phyloP scores from a whole-genome alignment of 2,888 invertebrate species.

The Melieria omissa region DNA sequence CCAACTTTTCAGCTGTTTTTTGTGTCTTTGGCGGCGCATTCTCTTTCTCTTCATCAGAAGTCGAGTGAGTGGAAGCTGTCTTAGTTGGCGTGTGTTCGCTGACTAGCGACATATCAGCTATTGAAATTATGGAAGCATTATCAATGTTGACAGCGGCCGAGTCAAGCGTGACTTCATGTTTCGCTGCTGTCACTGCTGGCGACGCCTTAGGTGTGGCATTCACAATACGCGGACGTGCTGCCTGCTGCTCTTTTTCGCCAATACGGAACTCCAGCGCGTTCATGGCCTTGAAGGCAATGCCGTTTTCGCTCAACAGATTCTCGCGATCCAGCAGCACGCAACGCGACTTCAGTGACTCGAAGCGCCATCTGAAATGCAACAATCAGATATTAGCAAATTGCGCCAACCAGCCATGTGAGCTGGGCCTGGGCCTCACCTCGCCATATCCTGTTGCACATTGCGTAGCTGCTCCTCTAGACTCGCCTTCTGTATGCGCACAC shows the following conservation, averaged over 20 bases:
- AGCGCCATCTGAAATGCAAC: constrained; percentile 60
- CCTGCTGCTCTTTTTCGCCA: constrained; percentile 50
- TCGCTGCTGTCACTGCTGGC: background rate
- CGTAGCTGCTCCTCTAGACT: constrained; percentile 60
- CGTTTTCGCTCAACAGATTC: constrained; percentile 58
- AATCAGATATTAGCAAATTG: constrained; percentile 1
- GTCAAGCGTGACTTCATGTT: background rate
- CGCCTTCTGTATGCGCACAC: constrained; percentile 60
- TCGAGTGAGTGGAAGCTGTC: background rate
- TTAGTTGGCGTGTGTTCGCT: background rate
- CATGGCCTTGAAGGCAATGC: constrained; percentile 57
- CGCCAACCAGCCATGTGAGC: background rate
- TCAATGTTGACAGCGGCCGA: background rate
- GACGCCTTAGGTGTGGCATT: constrained; percentile 6
- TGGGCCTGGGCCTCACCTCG: constrained; percentile 52
- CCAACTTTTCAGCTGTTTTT: background rate
- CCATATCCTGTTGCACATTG: constrained; percentile 61
- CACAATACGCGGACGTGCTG: constrained; percentile 53
- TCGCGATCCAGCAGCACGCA: constrained; percentile 64
- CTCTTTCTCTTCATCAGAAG: constrained; percentile 10
- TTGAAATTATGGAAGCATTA: background rate
- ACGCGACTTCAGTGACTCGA: constrained; percentile 63
- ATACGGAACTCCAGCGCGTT: constrained; percentile 56
- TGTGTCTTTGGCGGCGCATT: background rate
- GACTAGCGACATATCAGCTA: background rate